Base-by-base conservation (phyloP, 2,888 invertebrate species). In the Drosophila melanosoma region DNA sequence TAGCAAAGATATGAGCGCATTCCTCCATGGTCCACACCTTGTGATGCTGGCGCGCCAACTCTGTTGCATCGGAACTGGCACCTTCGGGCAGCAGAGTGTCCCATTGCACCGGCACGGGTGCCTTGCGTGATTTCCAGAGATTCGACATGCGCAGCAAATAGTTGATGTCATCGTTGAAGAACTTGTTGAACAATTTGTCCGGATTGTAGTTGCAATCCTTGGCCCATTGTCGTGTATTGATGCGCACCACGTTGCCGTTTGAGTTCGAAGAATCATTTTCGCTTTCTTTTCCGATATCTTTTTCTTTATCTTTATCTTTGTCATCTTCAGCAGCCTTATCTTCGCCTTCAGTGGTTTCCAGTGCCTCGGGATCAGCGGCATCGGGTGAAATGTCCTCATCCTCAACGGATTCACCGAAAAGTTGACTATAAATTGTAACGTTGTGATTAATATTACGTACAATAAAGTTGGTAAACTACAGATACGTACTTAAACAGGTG, bases 361-460 rank as follows among this genome's bases (percentile, higher is more conserved):
- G 95, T 7, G 97, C 96, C 93, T 99, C 99, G 10, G 99, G 98
- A 94, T 99, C 99, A 26, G 97, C 98, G 1, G 98, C 96, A 91
- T 99, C 99, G 0, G 99, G 99, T 15, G 99, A 99, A 3, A 99
- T 99, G 92, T 99, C 99, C 91, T 99, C 96, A 93, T 99, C 99
- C 0, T 98, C 97, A 93, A 99, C 99, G 74, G 96, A 96, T 93
- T 99, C 98, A 0, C 99, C 99, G 94, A 99, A 99, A 20, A 99
- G 94, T 93, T 99, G 99, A 93, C 97, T 98, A 91, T 20, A 94
- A 48, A 45, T 35, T 1, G 26, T 7, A 45, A 23, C 11, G 17
- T 26, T 32, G 8, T 15, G 11, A n/a, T 17, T 29, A 12, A 38
- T 48, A 29, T 15, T 17, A 12, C 17, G 6, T 26, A 3, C 2